Percentiles rank a stretch among this genome's conserved stretches.
Conservation (phyloP, 2,113 vertebrate genomes). For the Apistogramma diplotaenia region DNA sequence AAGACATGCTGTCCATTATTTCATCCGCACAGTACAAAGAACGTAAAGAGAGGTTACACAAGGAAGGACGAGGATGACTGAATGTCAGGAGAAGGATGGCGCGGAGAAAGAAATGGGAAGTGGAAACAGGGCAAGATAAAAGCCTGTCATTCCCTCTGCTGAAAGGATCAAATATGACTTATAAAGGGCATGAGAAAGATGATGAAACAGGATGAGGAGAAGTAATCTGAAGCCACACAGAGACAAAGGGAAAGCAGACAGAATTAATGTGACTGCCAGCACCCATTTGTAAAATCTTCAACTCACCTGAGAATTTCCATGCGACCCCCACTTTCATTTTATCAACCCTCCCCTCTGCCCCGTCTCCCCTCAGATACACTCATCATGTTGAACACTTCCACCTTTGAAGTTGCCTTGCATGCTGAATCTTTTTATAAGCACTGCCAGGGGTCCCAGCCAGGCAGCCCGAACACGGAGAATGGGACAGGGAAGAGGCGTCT, state of each 20-base stretch:
- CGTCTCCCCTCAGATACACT: conserved; percentile 14
- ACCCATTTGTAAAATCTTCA: conserved; percentile 39
- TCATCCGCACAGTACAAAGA: conserved; percentile 27
- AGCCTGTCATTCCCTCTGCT: conserved; percentile 21
- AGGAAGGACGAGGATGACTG: not conserved
- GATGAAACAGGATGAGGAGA: conserved; percentile 29
- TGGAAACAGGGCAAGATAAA: conserved; percentile 36
- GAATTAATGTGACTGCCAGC: conserved; percentile 35
- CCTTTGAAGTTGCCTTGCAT: conserved; percentile 66
- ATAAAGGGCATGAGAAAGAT: conserved; percentile 40
- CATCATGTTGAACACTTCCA: conserved; percentile 42
- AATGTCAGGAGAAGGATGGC: conserved; percentile 19
- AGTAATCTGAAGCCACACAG: conserved; percentile 20
- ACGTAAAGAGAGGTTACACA: not conserved
- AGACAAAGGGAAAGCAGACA: conserved; percentile 29
- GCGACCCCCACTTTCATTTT: conserved; percentile 28
- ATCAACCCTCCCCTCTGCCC: not conserved
- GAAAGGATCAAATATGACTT: conserved; percentile 58
- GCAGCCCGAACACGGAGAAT: conserved; percentile 43
- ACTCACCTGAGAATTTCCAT: conserved; percentile 34
- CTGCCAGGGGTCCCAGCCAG: conserved; percentile 54
- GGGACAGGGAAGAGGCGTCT: conserved; percentile 31
- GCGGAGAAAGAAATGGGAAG: conserved; percentile 8
- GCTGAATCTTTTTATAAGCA: conserved; percentile 56
- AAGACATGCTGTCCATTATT: conserved; percentile 22